Evolutionary conservation across 2,113 vertebrate genomes (phyloP), one percentile per base, ranked within the genome.

Genomic region (Lates calcarifer): DNA sequence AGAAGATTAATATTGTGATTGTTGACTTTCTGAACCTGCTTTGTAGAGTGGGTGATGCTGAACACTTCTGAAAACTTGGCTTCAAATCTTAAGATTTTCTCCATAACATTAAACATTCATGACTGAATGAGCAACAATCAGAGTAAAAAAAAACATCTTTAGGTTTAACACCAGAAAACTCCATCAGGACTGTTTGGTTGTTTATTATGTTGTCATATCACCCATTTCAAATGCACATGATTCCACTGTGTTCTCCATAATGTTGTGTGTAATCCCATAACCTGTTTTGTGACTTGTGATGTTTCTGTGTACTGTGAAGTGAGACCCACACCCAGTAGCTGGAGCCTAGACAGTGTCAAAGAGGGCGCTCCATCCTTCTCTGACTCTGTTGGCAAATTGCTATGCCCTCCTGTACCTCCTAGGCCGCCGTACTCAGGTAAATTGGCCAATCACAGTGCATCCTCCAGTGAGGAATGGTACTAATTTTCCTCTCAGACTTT

Each of bases 331-430:
- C 96, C 96, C 45, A 98, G 98, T 96, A 99, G 97, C 95, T 99
- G 98, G 98, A 99, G 97, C 95, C 94, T 99, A 93, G 98, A 99
- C 94, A 97, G 96, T 93, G 96, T 96, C 84, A 98, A 97, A 90
- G 97, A 96, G 95, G 95, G 95, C 87, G 95, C 94, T 87, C 95
- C 90, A 86, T 90, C 92, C 74, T 93, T 96, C 89, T 95, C 96
- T 93, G 97, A 98, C 83, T 93, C 94, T 95, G 83, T 93, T n/a
- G 96, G 96, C 94, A 98, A 95, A 91, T 93, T 97, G 85, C 87
- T 96, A 70, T 96, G 95, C 90, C 98, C 98, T 92, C 98, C 98
- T 81, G 95, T 99, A 67, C 98, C 98, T 93, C 98, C 98, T 89
- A 96, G 98, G 90, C 97, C 96, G 90, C 95, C 95, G 22, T 96